These are phyloP conservation scores for Bembecia ichneumoniformis DNA, from an alignment of 2,888 invertebrate genomes.

Conservation along the genomic window DNA sequence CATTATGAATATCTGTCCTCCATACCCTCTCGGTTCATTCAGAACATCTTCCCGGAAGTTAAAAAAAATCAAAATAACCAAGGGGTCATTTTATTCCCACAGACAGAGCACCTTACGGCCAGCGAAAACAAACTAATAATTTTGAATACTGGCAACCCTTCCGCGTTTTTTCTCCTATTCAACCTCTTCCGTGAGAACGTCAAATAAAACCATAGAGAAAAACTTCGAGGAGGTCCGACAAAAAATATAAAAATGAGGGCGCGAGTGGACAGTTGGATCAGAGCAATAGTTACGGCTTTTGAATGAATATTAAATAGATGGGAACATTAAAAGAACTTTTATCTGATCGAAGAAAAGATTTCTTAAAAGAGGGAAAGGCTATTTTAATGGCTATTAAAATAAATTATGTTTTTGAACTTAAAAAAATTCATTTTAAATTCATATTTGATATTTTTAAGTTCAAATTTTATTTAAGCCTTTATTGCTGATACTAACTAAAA, in stretches of 20 bases:
- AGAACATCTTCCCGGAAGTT: conserved; percentile 65
- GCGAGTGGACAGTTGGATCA: conserved; percentile 59
- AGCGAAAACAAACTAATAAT: conserved; percentile 60
- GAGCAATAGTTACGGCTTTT: conserved; percentile 40
- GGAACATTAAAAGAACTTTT: conserved; percentile 26
- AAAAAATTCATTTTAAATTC: too few relatives aligned
- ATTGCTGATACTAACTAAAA: too few relatives aligned
- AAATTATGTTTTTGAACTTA: too few relatives aligned
- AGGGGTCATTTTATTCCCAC: conserved; percentile 69
- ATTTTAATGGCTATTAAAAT: background rate
- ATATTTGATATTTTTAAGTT: too few relatives aligned
- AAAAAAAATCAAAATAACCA: conserved; percentile 38
- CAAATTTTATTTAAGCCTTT: too few relatives aligned
- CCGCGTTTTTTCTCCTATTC: conserved; percentile 59
- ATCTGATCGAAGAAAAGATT: conserved; percentile 25
- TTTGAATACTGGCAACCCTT: conserved; percentile 63
- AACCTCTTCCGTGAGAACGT: conserved; percentile 67
- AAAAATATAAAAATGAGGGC: conserved; percentile 51
- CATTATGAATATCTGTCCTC: conserved; percentile 14
- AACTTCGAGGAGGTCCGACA: conserved; percentile 36
- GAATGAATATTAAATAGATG: conserved; percentile 48
- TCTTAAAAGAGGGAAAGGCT: background rate
- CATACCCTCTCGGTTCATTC: conserved; percentile 47
- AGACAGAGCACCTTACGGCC: conserved; percentile 47
- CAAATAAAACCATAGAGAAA: conserved; percentile 58